phyloP scores from a whole-genome alignment of 1,140 invertebrate genomes.

The Leptinotarsa texana region DNA sequence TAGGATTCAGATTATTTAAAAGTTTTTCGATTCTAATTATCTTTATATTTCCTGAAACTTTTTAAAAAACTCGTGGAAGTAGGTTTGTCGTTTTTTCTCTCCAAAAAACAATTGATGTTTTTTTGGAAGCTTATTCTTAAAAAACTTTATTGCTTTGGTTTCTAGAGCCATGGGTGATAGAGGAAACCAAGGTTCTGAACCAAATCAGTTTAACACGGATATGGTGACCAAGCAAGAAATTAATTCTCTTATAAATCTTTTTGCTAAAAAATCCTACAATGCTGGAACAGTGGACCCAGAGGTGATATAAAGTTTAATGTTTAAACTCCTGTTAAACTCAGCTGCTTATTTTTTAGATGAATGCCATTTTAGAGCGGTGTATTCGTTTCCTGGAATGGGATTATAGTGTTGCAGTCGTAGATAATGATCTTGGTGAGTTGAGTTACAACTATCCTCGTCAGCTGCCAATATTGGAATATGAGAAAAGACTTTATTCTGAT shows the following conservation, averaged over 20 bases:
- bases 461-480: conserved; percentile 73
- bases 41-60: no score
- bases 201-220: not conserved
- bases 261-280: conserved; percentile 64
- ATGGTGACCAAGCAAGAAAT: conserved; percentile 54
- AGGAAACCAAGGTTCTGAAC: not conserved
- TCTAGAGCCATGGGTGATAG: conserved; percentile 11
- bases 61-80: no score
- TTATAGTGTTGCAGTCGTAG: conserved; percentile 65
- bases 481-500: conserved; percentile 43
- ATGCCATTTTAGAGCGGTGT: conserved; percentile 67
- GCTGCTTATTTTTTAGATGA: conserved; percentile 57
- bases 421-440: conserved; percentile 70
- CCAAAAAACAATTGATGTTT: not conserved
- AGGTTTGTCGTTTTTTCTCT: no score
- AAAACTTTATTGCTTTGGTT: not conserved
- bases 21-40: no score
- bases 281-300: conserved; percentile 61
- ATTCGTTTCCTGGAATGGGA: conserved; percentile 65
- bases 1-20: no score
- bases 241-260: conserved; percentile 60
- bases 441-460: conserved; percentile 75
- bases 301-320: conserved; percentile 50
- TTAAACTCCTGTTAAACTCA: not conserved
- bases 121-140: not conserved